phyloP scores from a whole-genome alignment of 1,140 invertebrate species.

The Acromyrmex heyeri region DNA sequence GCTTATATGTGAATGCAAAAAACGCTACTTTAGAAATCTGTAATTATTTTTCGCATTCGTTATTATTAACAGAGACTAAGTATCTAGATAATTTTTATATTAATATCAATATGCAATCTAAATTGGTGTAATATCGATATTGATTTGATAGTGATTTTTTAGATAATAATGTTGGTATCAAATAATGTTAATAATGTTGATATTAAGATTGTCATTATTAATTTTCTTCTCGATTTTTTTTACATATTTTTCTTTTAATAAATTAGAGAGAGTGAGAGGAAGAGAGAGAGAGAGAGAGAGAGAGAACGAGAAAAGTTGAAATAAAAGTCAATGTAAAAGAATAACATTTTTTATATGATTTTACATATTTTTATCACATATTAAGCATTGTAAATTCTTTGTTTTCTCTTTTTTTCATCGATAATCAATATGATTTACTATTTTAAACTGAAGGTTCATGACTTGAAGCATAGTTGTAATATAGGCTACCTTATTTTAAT shows the following conservation, averaged over 20 bases:
- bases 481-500: neutral
- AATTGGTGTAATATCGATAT: neutral
- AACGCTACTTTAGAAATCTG: neutral
- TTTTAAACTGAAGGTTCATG: neutral
- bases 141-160: constrained; percentile 7
- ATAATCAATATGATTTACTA: neutral
- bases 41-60: neutral
- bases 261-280: neutral
- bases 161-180: neutral
- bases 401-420: neutral
- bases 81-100: constrained; percentile 5
- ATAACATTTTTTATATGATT: no score
- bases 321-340: neutral
- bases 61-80: neutral
- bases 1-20: neutral
- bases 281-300: neutral
- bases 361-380: neutral
- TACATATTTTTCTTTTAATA: neutral
- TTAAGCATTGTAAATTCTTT: neutral
- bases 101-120: neutral
- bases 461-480: neutral
- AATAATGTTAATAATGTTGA: neutral
- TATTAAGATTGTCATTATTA: constrained; percentile 24
- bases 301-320: neutral
- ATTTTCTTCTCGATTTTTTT: neutral